Base-by-base conservation (phyloP, 2,888 invertebrate genomes). In the Tanypteryx hageni region DNA sequence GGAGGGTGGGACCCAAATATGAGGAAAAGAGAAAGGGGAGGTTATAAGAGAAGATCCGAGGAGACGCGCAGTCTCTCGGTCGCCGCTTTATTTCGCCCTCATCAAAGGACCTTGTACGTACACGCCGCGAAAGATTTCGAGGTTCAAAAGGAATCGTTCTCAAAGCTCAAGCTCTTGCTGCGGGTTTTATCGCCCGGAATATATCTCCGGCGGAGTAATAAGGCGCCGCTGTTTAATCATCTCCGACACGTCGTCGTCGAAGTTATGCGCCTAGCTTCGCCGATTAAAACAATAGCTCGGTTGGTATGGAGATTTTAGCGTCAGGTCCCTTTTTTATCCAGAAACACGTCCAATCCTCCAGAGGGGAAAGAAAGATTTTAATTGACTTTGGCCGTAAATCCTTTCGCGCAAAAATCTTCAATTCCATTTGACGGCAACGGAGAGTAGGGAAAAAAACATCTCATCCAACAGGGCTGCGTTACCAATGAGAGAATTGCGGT, bases 401-500 rank as follows among this genome's bases (percentile, higher is more conserved):
- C 64, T 44, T 89, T 64, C 89, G 64, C 31, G n/a, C 59, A 61
- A 86, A 44, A 89, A 89, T 76, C 76, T 44, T 76, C 76, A 76
- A 22, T 22, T 76, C 76, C 76, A 22, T 27, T 27, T 1, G 76
- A 22, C 9, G 9, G 27, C 5, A 22, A 76, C 18, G 76, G 27
- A 7, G 76, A 2, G 76, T n/a, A 76, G 76, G 22, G 13, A 13
- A 76, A 68, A 76, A 76, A 44, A 44, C 44, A 3, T 44, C 44
- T 44, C 44, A 44, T 44, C 44, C 44, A 44, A 44, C 44, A 44
- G 5, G 44, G 44, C 44, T 44, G 44, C 44, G 44, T 44, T 1
- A 5, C 44, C 44, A 44, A 44, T 44, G 44, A 44, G 44, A 44
- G 44, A 44, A 44, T 5, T 44, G 44, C 44, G 44, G 44, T 44